phyloP scores from a whole-genome alignment of 2,888 invertebrate genomes.

The Erpobdella octoculata region DNA sequence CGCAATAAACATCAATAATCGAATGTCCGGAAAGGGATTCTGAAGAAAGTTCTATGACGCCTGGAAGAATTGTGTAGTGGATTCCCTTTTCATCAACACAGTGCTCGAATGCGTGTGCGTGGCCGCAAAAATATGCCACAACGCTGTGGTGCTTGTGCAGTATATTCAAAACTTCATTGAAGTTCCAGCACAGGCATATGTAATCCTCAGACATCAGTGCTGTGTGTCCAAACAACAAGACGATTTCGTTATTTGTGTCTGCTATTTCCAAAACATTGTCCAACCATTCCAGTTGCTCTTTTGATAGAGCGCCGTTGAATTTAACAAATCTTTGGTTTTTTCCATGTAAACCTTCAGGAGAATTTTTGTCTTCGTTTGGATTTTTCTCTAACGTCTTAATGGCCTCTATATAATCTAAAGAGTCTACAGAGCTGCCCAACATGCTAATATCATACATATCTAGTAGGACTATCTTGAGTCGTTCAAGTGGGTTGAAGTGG shows the following conservation, averaged over 20 bases:
- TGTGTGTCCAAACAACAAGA: constrained; percentile 49
- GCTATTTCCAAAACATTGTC: constrained; percentile 43
- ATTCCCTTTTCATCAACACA: constrained; percentile 45
- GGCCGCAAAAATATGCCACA: constrained; percentile 49
- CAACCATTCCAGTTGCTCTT: constrained; percentile 49
- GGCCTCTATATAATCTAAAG: neutral
- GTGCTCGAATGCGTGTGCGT: constrained; percentile 48
- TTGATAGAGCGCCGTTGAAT: constrained; percentile 50
- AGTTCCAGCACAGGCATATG: constrained; percentile 50
- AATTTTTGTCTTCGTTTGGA: constrained; percentile 45
- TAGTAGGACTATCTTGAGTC: constrained; percentile 45
- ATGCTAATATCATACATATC: constrained; percentile 50
- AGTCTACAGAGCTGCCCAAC: constrained; percentile 42
- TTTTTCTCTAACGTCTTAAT: constrained; percentile 38
- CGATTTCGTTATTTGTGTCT: constrained; percentile 43
- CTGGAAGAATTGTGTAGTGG: constrained; percentile 48
- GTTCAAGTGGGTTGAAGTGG: constrained; percentile 41
- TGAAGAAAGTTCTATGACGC: constrained; percentile 47
- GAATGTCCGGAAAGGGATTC: neutral
- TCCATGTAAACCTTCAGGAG: constrained; percentile 42
- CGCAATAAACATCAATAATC: constrained; percentile 4
- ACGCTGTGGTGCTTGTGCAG: constrained; percentile 45
- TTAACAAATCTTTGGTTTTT: constrained; percentile 43
- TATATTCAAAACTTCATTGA: constrained; percentile 44
- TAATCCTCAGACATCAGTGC: constrained; percentile 41